Base-by-base conservation (phyloP, 2,888 invertebrate species). In the Chydorus sphaericus region DNA sequence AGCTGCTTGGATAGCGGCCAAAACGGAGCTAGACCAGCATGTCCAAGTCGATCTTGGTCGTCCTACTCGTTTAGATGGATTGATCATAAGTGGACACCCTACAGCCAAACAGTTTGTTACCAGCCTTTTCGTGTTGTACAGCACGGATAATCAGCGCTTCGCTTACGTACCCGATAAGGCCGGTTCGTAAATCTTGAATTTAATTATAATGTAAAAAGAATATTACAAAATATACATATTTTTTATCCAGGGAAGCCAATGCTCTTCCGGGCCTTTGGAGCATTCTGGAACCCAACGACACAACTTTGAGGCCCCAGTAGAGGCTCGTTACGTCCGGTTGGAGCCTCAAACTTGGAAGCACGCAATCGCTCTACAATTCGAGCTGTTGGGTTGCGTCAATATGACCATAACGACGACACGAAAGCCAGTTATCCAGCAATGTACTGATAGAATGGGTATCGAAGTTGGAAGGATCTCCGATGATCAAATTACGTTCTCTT, bases 311-410 rank as follows among this genome's bases (percentile, higher is more conserved):
- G 72, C 76, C 4, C 86, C 89, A 0, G 74, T 90, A 52, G 86
- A 87, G 66, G 85, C 88, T 0, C 78, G 77, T 63, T 76, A 79
- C 23, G 65, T 90, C 8, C 76, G 85, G 57, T 73, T 90, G 57
- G 76, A 77, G 60, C 90, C 90, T 0, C 70, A 80, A 28, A 79
- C 83, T 3, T 90, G 87, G 87, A 77, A 83, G 62, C 77, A 77
- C 4, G 75, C 70, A 11, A 80, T 81, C 38, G 75, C 82, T 0
- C 69, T 89, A 60, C 73, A 81, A 58, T 73, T 84, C 29, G 87
- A 89, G 63, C 66, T 89, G 8, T 74, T 88, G 38, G 87, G 89
- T 5, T 91, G 90, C 66, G 66, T 68, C 2, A 67, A 70, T 60
- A 59, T 63, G 18, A 53, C 54, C 20, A n/a, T 29, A 1, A 30